phyloP scores from a whole-genome alignment of 2,797 vertebrate species.

The Cercopithecus diana region DNA sequence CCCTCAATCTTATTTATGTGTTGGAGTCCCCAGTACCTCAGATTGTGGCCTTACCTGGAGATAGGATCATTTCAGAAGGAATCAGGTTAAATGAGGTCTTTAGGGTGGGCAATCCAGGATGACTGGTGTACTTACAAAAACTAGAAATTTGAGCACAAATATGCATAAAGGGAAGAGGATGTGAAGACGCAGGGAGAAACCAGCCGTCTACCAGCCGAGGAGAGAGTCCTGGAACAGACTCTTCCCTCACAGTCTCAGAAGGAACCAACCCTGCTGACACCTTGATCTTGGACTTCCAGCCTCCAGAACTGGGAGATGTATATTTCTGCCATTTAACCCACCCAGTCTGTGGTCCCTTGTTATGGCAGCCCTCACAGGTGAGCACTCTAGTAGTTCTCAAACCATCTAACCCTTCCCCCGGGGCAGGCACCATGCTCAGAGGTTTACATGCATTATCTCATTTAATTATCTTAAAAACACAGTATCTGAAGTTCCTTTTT shows the following conservation, averaged over 20 bases:
- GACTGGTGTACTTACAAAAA: background rate
- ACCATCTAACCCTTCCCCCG: rapidly evolving
- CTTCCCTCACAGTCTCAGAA: background rate
- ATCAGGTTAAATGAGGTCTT: background rate
- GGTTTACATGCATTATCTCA: rapidly evolving
- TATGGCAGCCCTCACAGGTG: rapidly evolving
- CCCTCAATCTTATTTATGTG: background rate
- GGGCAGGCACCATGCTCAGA: background rate
- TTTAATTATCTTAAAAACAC: background rate
- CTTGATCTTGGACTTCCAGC: background rate
- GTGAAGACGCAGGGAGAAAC: background rate
- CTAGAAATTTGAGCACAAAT: background rate
- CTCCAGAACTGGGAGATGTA: background rate
- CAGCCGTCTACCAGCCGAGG: background rate
- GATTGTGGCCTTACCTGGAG: background rate
- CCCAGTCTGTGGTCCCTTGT: background rate
- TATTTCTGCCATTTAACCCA: background rate
- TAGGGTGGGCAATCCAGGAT: too few species aligned
- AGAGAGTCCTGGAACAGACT: too few species aligned
- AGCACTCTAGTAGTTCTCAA: background rate
- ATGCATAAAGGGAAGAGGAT: background rate
- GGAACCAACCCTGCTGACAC: background rate
- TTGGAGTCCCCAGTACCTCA: background rate
- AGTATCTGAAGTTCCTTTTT: background rate
- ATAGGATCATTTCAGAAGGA: background rate